Base-by-base conservation (phyloP, 2,888 invertebrate species). In the Calameuta idolon region DNA sequence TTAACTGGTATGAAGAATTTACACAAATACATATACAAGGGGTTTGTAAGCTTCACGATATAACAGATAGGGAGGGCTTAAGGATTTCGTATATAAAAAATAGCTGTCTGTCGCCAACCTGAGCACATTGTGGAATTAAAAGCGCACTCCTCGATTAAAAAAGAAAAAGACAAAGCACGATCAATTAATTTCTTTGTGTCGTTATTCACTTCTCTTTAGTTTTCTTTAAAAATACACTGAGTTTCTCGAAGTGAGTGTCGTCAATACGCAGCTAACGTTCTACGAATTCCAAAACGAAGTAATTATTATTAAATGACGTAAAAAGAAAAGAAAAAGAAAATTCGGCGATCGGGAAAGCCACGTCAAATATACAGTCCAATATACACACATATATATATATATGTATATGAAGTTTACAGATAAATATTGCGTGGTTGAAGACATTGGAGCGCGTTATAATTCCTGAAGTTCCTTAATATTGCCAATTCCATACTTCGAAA, bases 261-360 rank as follows among this genome's bases (percentile, higher is more conserved):
- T 55, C 55, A 55, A 23, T 23, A 55, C 55, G 55, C 55, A 23
- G 55, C 55, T 55, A 55, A 55, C 55, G 55, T 55, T 55, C 55
- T 55, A 55, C 55, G 9, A 55, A 55, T 55, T 55, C 9, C 55
- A 55, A 55, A 55, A 55, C 55, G 55, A 55, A 23, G 55, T 55
- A 23, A 55, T 55, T 23, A 55, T 23, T 23, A 55, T 55, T 55
- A 55, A 23, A 55, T 76, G 73, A 73, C 79, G 77, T 78, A 75
- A 79, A 74, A 37, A 37, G 40, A 69, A 34, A 76, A 83, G 83
- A 83, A 35, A 35, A 35, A 81, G 78, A 83, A 76, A 34, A 69
- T 78, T 80, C 69, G 78, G 77, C 77, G 78, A 77, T 71, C 74
- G 5, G 31, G 55, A 55, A 23, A 55, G 55, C 55, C 55, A 55